Conservation (phyloP, 2,888 invertebrate genomes). For the Horisme vitalbata region DNA sequence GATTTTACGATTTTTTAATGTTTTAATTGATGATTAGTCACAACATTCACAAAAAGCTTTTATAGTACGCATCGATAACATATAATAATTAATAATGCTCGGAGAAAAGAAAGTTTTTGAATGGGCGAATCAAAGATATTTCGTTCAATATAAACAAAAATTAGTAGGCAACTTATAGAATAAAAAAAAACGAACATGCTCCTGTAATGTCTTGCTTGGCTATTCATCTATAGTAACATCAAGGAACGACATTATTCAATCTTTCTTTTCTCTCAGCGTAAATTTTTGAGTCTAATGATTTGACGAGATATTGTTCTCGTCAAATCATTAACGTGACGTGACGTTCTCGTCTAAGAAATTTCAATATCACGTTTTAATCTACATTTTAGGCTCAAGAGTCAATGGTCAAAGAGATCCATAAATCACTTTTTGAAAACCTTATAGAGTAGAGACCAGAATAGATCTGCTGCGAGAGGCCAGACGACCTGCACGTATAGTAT, state of each 20-base stretch:
- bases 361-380: conserved; percentile 1
- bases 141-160: no score
- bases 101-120: conserved; percentile 1
- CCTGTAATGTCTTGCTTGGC: no score
- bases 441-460: conserved; percentile 56
- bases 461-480: conserved; percentile 53
- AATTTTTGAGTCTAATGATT: no score
- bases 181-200: no score
- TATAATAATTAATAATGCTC: conserved; percentile 16
- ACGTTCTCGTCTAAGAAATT: neutral
- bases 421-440: conserved; percentile 42
- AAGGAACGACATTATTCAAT: no score
- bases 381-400: conserved; percentile 9
- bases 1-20: neutral
- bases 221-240: no score
- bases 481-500: conserved; percentile 50
- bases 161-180: no score
- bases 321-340: no score
- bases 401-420: conserved; percentile 10
- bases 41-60: conserved; percentile 15
- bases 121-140: neutral
- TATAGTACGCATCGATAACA: conserved; percentile 13
- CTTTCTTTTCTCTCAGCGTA: conserved; percentile 1
- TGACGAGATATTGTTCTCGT: no score
- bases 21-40: conserved; percentile 13